Evolutionary conservation across 2,113 vertebrate species (phyloP).

Genomic region (Theropithecus gelada): DNA sequence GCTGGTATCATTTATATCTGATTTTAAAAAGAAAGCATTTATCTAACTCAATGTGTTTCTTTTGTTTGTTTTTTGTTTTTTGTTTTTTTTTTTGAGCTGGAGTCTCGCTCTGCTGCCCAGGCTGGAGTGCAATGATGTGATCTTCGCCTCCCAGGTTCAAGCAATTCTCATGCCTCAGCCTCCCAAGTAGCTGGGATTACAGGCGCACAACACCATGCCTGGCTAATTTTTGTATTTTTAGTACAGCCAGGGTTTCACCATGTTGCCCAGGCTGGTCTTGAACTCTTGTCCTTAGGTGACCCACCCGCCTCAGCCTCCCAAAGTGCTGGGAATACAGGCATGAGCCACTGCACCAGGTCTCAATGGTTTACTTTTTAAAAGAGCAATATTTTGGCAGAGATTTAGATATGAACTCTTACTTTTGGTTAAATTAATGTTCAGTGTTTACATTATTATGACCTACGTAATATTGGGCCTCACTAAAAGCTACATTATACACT

Average conservation of each 20-base stretch:
- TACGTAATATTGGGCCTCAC: neutral
- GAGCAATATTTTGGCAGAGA: neutral
- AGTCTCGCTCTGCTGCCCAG: too few relatives aligned
- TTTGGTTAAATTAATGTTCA: neutral
- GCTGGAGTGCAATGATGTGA: too few relatives aligned
- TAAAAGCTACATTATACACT: neutral
- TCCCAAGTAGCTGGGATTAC: too few relatives aligned
- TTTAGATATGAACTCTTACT: neutral
- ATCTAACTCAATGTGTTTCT: neutral
- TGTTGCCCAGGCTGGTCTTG: too few relatives aligned
- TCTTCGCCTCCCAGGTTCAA: too few relatives aligned
- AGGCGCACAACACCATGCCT: accelerated
- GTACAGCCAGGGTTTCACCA: too few relatives aligned
- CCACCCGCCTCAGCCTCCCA: too few relatives aligned
- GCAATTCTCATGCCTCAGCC: too few relatives aligned
- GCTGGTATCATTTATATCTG: neutral
- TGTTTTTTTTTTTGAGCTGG: neutral
- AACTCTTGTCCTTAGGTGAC: too few relatives aligned
- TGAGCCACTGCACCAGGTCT: neutral
- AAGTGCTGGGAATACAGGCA: too few relatives aligned
- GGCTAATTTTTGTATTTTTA: too few relatives aligned
- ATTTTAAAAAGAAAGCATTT: neutral
- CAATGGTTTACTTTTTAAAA: neutral
- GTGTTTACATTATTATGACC: neutral
- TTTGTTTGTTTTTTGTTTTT: neutral